These are phyloP conservation scores for Deroptyus accipitrinus DNA, from an alignment of 2,113 vertebrate genomes.

Conservation along the genomic window DNA sequence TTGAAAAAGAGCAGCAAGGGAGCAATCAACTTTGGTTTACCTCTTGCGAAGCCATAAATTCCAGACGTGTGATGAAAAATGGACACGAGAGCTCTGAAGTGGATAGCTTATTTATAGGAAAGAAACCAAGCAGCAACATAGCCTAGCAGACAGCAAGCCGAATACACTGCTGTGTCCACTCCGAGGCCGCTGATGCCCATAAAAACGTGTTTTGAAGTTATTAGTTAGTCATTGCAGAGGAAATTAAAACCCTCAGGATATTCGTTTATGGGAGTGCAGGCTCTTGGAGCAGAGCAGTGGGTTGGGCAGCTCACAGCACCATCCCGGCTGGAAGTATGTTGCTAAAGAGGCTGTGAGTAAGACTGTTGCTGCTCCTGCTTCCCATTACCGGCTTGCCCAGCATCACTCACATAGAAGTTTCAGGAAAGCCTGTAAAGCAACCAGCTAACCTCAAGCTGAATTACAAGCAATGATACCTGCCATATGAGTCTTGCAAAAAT, in stretches of 20 bases:
- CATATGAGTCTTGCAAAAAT: neutral
- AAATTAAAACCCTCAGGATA: neutral
- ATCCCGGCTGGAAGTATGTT: neutral
- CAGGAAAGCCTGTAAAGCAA: neutral
- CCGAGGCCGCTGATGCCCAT: neutral
- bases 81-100: neutral
- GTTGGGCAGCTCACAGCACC: neutral
- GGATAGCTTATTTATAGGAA: neutral
- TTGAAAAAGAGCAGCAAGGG: neutral
- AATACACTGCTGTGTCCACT: neutral
- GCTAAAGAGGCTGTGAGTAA: neutral
- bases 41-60: neutral
- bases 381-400: neutral
- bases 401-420: neutral
- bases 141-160: neutral
- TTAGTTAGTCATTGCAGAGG: neutral
- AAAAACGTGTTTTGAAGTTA: neutral
- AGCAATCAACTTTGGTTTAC: neutral
- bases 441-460: neutral
- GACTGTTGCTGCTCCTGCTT: neutral
- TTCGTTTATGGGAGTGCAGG: neutral
- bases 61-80: neutral
- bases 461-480: neutral
- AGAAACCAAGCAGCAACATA: neutral
- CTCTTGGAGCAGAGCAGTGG: neutral